These are phyloP conservation scores for Aphyosemion australe DNA, from an alignment of 2,113 vertebrate species.

Conservation along the genomic window DNA sequence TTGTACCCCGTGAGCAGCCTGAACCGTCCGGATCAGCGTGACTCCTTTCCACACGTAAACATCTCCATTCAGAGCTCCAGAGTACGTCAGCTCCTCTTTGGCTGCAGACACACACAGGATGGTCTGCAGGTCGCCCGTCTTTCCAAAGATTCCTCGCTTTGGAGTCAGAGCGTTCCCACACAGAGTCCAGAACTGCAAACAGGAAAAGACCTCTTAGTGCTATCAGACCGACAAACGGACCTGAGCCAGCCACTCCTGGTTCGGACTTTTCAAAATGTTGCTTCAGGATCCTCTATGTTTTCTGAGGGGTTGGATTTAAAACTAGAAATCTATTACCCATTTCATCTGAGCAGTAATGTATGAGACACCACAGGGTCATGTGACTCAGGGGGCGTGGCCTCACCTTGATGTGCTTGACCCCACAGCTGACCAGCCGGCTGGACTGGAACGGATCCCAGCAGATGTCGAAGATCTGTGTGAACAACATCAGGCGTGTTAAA, in stretches of 20 bases:
- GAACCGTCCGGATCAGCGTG: slow-evolving; percentile 86
- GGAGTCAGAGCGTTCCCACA: slow-evolving; percentile 95
- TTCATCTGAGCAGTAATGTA: not conserved
- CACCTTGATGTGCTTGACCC: slow-evolving; percentile 99
- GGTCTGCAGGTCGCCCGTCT: slow-evolving; percentile 95
- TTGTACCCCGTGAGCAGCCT: slow-evolving; percentile 91
- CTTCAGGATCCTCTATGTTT: no score
- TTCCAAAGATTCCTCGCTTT: slow-evolving; percentile 95
- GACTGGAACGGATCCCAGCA: slow-evolving; percentile 92
- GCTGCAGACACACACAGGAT: slow-evolving; percentile 93
- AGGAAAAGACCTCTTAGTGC: no score
- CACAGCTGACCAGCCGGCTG: slow-evolving; percentile 92
- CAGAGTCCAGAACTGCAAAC: slow-evolving; percentile 90
- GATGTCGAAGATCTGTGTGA: slow-evolving; percentile 93
- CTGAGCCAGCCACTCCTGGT: no score
- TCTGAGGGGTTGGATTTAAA: no score
- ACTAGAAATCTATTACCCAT: no score
- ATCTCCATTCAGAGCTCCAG: slow-evolving; percentile 95
- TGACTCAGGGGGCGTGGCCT: not conserved
- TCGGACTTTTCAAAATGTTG: no score
- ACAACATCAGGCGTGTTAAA: not conserved
- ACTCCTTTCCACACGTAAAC: slow-evolving; percentile 96
- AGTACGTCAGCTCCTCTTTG: slow-evolving; percentile 94
- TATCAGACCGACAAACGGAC: no score
- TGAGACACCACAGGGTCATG: not conserved